These are phyloP conservation scores for Pterostichus niger DNA, from an alignment of 2,888 invertebrate species.

Conservation along the genomic window DNA sequence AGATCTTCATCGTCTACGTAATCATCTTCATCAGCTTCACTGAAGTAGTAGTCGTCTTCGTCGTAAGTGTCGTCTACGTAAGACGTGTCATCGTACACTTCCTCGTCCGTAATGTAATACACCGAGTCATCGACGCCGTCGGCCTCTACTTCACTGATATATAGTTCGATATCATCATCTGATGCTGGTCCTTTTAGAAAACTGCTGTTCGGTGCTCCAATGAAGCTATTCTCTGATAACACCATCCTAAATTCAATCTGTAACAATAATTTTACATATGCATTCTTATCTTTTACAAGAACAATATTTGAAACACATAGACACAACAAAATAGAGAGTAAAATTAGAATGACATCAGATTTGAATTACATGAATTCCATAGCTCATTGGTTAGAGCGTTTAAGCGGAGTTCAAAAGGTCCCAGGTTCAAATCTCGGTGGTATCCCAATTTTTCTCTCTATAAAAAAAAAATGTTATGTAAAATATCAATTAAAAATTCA, in stretches of 20 bases:
- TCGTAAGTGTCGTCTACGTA: conserved; percentile 57
- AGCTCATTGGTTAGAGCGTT: too few relatives aligned
- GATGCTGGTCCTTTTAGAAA: conserved; percentile 42
- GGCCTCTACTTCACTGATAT: conserved; percentile 25
- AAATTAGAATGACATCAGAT: too few relatives aligned
- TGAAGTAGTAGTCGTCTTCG: conserved; percentile 62
- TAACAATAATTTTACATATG: conserved; percentile 2
- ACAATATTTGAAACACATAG: too few relatives aligned
- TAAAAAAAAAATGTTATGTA: too few relatives aligned
- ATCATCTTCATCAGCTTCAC: conserved; percentile 67
- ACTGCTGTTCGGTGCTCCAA: conserved; percentile 52
- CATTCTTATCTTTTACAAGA: background rate
- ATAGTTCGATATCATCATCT: conserved; percentile 54
- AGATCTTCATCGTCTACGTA: conserved; percentile 67
- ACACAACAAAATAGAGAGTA: too few relatives aligned
- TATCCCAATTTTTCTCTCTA: too few relatives aligned
- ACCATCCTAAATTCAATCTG: conserved; percentile 47
- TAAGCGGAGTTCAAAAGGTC: too few relatives aligned
- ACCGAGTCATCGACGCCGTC: conserved; percentile 49
- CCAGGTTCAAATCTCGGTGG: too few relatives aligned
- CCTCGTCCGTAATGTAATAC: conserved; percentile 49
- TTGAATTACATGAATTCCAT: too few relatives aligned
- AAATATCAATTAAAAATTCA: too few relatives aligned
- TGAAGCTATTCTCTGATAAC: conserved; percentile 29
- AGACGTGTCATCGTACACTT: conserved; percentile 66